These are phyloP conservation scores for Anarhynchus alexandrinus DNA, from an alignment of 2,113 vertebrate genomes.

Conservation along the genomic window DNA sequence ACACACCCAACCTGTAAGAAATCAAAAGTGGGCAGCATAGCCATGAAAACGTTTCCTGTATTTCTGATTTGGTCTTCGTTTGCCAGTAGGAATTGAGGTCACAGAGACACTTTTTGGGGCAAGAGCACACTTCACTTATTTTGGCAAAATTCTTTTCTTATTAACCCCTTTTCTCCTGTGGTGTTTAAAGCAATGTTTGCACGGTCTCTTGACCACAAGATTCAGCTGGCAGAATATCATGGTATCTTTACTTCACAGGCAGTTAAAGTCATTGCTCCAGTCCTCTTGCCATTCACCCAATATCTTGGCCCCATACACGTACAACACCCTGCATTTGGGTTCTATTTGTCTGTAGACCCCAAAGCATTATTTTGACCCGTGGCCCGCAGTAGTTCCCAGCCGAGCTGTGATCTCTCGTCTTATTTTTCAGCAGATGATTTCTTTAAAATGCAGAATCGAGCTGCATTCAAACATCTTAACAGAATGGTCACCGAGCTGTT, in stretches of 20 bases:
- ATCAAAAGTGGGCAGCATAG: not conserved
- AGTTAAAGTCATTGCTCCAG: not conserved
- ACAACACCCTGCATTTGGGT: too few relatives aligned
- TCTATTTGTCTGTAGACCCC: not conserved
- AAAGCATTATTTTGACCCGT: not conserved
- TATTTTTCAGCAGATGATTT: slow-evolving; percentile 1
- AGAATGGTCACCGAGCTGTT: not conserved
- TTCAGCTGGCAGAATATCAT: not conserved
- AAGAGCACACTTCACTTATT: not conserved
- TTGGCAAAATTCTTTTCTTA: not conserved
- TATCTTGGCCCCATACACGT: not conserved
- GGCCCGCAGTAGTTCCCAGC: not conserved
- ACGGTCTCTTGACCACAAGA: not conserved
- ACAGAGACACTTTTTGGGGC: not conserved
- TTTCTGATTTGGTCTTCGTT: not conserved
- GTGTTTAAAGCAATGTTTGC: not conserved
- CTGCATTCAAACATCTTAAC: not conserved
- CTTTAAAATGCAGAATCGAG: not conserved
- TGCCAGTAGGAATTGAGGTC: not conserved
- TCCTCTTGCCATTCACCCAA: not conserved
- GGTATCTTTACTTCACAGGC: not conserved
- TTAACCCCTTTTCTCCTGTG: not conserved
- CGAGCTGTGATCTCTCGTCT: not conserved
- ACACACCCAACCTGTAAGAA: not conserved
- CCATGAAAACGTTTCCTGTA: not conserved